Conservation (phyloP, 2,113 vertebrate genomes). For the Sphyrna mokarran region DNA sequence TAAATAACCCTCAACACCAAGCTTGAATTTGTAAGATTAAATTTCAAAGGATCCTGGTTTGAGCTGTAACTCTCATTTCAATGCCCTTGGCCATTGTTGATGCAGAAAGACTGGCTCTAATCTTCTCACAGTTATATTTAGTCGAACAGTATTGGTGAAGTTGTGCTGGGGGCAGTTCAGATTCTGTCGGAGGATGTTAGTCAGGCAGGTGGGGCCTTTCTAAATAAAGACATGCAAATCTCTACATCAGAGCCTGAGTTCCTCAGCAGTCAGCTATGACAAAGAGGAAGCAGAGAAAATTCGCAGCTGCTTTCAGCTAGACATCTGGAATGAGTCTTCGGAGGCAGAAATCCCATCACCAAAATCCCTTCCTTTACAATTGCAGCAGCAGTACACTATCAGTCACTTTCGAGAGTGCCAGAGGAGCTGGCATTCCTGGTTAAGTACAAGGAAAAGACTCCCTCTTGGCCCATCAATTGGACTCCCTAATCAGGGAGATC, state of each 20-base stretch:
- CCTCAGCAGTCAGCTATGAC: neutral
- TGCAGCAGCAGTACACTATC: no score
- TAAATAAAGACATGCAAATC: constrained; percentile 19
- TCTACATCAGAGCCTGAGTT: neutral
- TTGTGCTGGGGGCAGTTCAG: neutral
- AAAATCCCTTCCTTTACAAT: no score
- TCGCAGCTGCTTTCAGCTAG: neutral
- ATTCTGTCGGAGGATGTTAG: neutral
- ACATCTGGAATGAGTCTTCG: neutral
- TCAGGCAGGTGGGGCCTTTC: neutral
- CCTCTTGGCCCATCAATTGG: no score
- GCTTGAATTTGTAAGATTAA: no score
- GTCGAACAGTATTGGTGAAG: neutral
- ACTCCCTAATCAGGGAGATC: no score
- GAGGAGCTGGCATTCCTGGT: no score
- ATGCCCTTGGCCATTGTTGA: neutral
- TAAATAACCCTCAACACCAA: neutral
- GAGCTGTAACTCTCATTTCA: neutral
- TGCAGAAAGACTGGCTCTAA: neutral
- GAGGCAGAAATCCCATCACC: no score
- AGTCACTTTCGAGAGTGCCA: no score
- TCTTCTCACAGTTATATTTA: neutral
- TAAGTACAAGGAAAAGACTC: no score
- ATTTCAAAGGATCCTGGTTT: neutral
- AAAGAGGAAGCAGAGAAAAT: neutral